These are phyloP conservation scores for Argyresthia albistria DNA, from an alignment of 2,888 invertebrate species.

Conservation along the genomic window DNA sequence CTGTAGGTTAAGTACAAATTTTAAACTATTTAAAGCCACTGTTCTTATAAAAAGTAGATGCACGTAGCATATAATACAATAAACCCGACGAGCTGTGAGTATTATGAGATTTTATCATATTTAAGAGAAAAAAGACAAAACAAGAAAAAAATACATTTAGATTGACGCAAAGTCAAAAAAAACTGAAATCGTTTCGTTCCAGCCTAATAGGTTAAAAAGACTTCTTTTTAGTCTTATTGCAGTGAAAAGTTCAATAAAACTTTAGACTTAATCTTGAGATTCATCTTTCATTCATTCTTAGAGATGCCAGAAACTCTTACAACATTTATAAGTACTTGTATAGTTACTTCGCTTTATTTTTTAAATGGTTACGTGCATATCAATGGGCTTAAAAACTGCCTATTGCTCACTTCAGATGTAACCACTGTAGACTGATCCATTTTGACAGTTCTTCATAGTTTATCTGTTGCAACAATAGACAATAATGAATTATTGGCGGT, in stretches of 20 bases:
- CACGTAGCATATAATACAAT: conserved; percentile 70
- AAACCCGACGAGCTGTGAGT: conserved; percentile 72
- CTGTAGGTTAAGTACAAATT: conserved; percentile 70
- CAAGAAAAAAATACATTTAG: conserved; percentile 23
- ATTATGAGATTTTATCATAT: conserved; percentile 73
- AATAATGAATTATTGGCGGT: no score
- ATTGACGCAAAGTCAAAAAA: conserved; percentile 1
- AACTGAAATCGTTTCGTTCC: conserved; percentile 38
- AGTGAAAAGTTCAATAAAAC: conserved; percentile 25
- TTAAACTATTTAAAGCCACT: conserved; percentile 68
- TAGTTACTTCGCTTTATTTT: no score
- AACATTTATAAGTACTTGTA: no score
- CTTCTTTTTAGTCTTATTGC: conserved; percentile 40
- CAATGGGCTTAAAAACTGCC: no score
- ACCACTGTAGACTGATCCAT: no score
- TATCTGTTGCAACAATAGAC: no score
- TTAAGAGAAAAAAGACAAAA: conserved; percentile 46
- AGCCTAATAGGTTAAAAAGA: conserved; percentile 56
- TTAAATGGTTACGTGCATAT: no score
- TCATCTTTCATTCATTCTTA: conserved; percentile 21
- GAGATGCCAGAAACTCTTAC: no score
- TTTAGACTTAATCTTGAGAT: conserved; percentile 44
- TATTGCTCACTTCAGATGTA: no score
- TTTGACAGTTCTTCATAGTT: no score
- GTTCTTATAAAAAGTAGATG: conserved; percentile 68